Evolutionary conservation across 2,113 vertebrate species (phyloP).

Genomic region (Eulacestoma nigropectus): DNA sequence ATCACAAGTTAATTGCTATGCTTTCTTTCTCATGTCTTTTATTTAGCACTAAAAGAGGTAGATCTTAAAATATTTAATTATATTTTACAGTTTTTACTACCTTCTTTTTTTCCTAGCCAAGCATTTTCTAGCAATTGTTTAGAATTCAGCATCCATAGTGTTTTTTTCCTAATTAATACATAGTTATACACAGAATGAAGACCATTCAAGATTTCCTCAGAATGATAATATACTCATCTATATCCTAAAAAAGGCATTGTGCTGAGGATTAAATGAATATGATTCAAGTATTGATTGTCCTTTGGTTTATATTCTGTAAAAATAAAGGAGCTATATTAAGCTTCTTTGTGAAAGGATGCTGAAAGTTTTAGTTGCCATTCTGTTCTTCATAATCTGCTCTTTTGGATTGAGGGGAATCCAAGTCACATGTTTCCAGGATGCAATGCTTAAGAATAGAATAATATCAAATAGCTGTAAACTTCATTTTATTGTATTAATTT

Average conservation of each 20-base stretch:
- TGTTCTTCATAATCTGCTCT: not conserved
- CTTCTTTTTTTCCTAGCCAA: not conserved
- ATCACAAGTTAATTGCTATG: conserved; percentile 12
- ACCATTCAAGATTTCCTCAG: not conserved
- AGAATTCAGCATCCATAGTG: not conserved
- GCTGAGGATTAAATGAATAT: not conserved
- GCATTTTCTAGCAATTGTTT: conserved; percentile 10
- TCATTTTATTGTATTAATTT: not conserved
- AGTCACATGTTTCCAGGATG: not conserved
- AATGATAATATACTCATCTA: not conserved
- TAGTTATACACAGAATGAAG: not conserved
- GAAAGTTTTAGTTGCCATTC: not conserved
- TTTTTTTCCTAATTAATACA: not conserved
- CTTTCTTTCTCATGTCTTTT: conserved; percentile 37
- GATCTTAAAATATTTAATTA: conserved; percentile 30
- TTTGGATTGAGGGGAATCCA: not conserved
- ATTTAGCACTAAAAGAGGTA: conserved; percentile 9
- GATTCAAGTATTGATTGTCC: conserved; percentile 8
- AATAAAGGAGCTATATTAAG: not conserved
- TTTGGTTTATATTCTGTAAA: not conserved
- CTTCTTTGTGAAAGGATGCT: not conserved
- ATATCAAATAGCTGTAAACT: not conserved
- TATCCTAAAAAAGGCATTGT: not conserved
- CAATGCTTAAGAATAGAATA: not conserved
- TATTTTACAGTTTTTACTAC: conserved; percentile 23